Percentiles rank a stretch among this genome's conserved stretches.
Conservation (phyloP, 2,888 invertebrate genomes). For the Unio pictorum region DNA sequence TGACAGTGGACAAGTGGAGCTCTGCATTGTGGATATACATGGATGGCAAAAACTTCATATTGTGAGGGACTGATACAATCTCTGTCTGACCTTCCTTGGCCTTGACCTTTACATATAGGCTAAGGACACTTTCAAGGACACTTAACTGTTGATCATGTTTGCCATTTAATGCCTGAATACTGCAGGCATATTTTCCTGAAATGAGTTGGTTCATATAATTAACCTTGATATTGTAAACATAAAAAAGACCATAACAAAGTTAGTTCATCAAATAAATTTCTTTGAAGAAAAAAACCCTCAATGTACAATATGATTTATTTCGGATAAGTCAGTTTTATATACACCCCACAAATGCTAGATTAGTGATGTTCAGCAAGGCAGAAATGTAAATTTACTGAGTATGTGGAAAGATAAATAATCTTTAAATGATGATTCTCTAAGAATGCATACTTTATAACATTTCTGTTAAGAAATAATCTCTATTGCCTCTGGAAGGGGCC, state of each 20-base stretch:
- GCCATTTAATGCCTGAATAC: constrained; percentile 27
- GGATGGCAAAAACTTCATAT: constrained; percentile 61
- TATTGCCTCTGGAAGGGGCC: too few species aligned
- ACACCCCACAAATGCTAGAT: too few species aligned
- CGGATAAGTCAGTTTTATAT: too few species aligned
- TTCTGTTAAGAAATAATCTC: too few species aligned
- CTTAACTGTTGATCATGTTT: constrained; percentile 42
- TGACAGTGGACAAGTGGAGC: constrained; percentile 56
- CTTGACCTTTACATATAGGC: constrained; percentile 44
- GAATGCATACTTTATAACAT: too few species aligned
- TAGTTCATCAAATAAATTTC: constrained; percentile 3
- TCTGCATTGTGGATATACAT: constrained; percentile 63
- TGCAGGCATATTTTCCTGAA: constrained; percentile 59
- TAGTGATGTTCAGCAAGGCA: too few species aligned
- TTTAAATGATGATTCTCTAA: too few species aligned
- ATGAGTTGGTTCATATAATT: constrained; percentile 4
- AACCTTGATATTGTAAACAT: not conserved
- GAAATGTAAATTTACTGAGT: too few species aligned
- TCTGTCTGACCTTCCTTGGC: constrained; percentile 52
- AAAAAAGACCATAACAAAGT: not conserved
- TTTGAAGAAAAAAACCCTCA: not conserved
- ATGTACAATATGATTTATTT: too few species aligned
- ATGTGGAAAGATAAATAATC: too few species aligned
- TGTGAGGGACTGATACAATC: constrained; percentile 41
- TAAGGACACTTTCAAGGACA: constrained; percentile 46